Base-by-base conservation (phyloP, 2,113 vertebrate genomes). In the Gobiocypris rarus region DNA sequence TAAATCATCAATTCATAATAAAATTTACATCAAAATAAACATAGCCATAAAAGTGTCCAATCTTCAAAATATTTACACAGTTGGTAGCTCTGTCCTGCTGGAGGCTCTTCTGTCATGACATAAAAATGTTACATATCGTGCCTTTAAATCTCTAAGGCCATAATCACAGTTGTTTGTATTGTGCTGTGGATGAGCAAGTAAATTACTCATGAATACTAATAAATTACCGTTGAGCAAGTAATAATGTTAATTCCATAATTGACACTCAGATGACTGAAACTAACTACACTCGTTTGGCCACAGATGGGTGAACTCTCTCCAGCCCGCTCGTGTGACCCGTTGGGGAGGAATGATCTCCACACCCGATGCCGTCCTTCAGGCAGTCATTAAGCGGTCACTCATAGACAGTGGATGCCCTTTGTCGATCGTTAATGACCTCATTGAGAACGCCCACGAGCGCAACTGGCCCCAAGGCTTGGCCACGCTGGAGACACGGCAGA, bases 271-370 rank as follows among this genome's bases (percentile, higher is more conserved):
- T 41, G 13, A 58, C 56, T 61, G 13, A 41, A 45, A 26, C 76
- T 28, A 65, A 80, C 78, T 7, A 19, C 17, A 67, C 17, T 34
- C 1, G 2, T 67, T 67, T 70, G 28, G 15, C 50, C 19, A 31
- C 92, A 99, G 98, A 90, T 99, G 98, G 97, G 97, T 98, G 90
- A 99, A 98, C 92, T 98, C 98, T 4, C 94, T 99, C 89, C 97
- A 98, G 91, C 97, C 98, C 0, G 98, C 98, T 0, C 93, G 98
- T n/a, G 98, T 99, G 89, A 99, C 98, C 0, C 96, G 98, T 76
- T 99, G 98, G 98, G 98, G 98, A 0, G 98, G 97, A 1, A 99
- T 99, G 98, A 99, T 99, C 94, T 99, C 97, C 14, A 99, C 98
- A 0, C 98, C 98, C 0, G 98, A 99, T 0, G 97, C 98, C 0